Base-by-base conservation (phyloP, 2,797 vertebrate species). In the Spinus pinus region DNA sequence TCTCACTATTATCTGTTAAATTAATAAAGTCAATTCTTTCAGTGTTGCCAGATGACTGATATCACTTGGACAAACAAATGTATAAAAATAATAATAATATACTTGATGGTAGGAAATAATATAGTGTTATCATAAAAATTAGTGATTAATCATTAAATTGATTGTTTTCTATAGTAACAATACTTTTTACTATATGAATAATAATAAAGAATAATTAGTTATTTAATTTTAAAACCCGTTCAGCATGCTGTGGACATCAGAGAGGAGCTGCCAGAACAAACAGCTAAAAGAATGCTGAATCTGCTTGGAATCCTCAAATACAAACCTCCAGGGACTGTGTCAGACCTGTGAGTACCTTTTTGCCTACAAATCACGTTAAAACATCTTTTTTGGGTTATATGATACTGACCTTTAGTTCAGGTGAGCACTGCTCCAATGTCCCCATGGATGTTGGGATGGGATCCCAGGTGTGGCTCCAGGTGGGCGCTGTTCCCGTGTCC, bases 241-340 rank as follows among this genome's bases (percentile, higher is more conserved):
- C 96, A 99, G 99, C 99, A 99, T 97, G 97, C 98, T 84, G 97
- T 99, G 49, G 99, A 99, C 91, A 99, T 99, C 95, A 98, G 99
- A 95, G 99, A 99, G 95, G 99, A 99, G 97, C 98, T 98, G 97
- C 99, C 99, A 0, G 99, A 99, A 84, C 99, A 99, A 93, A 99
- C 99, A 44, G 98, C 98, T 37, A 99, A 99, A 97, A 98, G 99
- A 78, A 99, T 99, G 98, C 98, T 98, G 95, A 97, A 96, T 72
- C 95, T 99, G 82, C 97, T 99, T 75, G 98, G 98, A 67, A 98
- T 99, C 98, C 98, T 99, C 75, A 99, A 99, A 89, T 99, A 99
- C 96, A 99, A 98, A 97, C 99, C 99, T 92, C 98, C 98, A 51
- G 98, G 98, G 88, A 98, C 97, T 58, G 60, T 95, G 39, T 97